phyloP scores from a whole-genome alignment of 2,113 vertebrate genomes.

The Sceloporus undulatus region DNA sequence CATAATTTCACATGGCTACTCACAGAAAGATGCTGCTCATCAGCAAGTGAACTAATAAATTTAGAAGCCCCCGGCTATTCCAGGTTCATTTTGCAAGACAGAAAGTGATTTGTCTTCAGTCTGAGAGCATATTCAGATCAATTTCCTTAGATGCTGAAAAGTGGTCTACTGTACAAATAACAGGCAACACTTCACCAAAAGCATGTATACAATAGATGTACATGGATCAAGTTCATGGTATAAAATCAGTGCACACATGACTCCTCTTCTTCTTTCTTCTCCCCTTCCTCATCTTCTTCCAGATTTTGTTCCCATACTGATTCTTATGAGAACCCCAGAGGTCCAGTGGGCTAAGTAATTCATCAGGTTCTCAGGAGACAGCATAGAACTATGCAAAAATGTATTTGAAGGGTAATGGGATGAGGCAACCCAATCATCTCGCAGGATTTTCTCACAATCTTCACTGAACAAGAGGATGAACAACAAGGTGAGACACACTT shows the following conservation, averaged over 20 bases:
- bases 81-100: constrained; percentile 35
- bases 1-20: constrained; percentile 57
- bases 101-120: constrained; percentile 57
- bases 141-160: constrained; percentile 49
- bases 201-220: constrained; percentile 29
- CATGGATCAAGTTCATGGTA: neutral
- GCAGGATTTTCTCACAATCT: neutral
- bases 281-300: neutral
- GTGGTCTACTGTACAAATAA: constrained; percentile 47
- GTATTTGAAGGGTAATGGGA: neutral
- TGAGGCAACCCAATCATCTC: neutral
- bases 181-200: constrained; percentile 25
- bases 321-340: neutral
- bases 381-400: neutral
- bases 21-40: constrained; percentile 43
- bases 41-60: constrained; percentile 57
- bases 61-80: constrained; percentile 48
- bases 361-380: neutral
- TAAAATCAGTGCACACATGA: too few relatives aligned
- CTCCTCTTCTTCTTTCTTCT: neutral
- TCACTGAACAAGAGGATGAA: neutral
- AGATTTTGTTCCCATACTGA: too few relatives aligned
- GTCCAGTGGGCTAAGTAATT: neutral
- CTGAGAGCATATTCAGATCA: constrained; percentile 46
- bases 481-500: too few relatives aligned